A percentile compares a stretch with the other conserved stretches of the same genome.
phyloP scores from a whole-genome alignment of 2,113 vertebrate genomes.

The Garra rufa region DNA sequence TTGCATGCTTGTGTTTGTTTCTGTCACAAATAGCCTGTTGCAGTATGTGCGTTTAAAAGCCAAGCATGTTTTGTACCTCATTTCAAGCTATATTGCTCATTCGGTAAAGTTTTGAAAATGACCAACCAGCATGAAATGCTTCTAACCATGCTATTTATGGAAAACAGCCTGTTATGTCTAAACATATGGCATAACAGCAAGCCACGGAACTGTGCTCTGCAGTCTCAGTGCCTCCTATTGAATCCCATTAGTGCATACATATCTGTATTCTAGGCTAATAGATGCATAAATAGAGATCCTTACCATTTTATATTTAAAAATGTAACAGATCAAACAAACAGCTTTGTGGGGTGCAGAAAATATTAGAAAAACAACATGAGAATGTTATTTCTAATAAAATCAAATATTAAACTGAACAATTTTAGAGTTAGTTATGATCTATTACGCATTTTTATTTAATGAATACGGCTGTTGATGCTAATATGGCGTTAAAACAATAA shows the following conservation, averaged over 20 bases:
- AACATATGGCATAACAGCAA: not conserved
- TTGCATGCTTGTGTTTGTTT: not conserved
- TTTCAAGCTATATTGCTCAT: slow-evolving; percentile 5
- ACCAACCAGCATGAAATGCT: not conserved
- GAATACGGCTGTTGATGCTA: not conserved
- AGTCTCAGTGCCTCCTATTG: not conserved
- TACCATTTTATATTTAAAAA: not conserved
- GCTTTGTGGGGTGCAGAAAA: not conserved
- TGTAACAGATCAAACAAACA: not conserved
- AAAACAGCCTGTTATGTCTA: not conserved
- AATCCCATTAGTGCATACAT: not conserved
- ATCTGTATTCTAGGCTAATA: not conserved
- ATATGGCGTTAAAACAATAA: not conserved
- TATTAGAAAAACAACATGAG: too few relatives aligned
- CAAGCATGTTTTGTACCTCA: not conserved
- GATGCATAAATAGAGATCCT: not conserved
- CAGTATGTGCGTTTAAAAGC: not conserved
- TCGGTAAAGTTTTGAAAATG: not conserved
- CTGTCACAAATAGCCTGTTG: not conserved
- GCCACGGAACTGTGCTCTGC: not conserved
- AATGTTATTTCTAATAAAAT: too few relatives aligned
- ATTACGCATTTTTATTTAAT: not conserved
- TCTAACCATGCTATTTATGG: not conserved
- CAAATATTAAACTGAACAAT: not conserved
- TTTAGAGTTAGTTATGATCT: not conserved